These are phyloP conservation scores for Agrilus planipennis DNA, from an alignment of 1,140 invertebrate genomes.

Conservation along the genomic window DNA sequence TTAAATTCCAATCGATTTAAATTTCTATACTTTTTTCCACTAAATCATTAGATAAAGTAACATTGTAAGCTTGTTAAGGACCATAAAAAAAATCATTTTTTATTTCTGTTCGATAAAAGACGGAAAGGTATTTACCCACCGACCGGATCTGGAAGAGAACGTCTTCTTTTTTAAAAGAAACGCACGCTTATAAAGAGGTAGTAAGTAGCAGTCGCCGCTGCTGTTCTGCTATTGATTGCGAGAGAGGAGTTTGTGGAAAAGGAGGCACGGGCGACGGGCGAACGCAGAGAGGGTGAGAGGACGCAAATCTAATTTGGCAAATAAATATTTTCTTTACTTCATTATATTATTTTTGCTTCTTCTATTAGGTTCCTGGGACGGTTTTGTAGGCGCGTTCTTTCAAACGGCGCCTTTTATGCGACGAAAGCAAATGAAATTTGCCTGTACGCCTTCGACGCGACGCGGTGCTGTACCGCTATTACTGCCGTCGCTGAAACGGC, in stretches of 20 bases:
- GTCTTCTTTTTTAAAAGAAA: conserved; percentile 23
- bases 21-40: too few relatives aligned
- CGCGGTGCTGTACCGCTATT: too few relatives aligned
- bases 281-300: conserved; percentile 17
- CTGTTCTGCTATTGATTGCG: conserved; percentile 22
- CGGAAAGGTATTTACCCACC: conserved; percentile 17
- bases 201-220: conserved; percentile 22
- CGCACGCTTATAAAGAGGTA: too few relatives aligned
- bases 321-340: conserved; percentile 33
- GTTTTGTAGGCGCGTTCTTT: conserved; percentile 20
- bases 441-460: too few relatives aligned
- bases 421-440: too few relatives aligned
- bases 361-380: conserved; percentile 23
- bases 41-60: too few relatives aligned
- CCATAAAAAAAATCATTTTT: too few relatives aligned
- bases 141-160: conserved; percentile 17
- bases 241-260: conserved; percentile 4
- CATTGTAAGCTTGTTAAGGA: too few relatives aligned
- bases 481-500: too few relatives aligned
- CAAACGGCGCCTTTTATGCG: conserved; percentile 21
- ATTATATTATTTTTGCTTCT: conserved; percentile 34
- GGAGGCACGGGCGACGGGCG: not conserved
- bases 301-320: conserved; percentile 33
- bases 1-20: too few relatives aligned
- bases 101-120: conserved; percentile 16